These are phyloP conservation scores for Conops quadrifasciatus DNA, from an alignment of 2,888 invertebrate species.

Conservation along the genomic window DNA sequence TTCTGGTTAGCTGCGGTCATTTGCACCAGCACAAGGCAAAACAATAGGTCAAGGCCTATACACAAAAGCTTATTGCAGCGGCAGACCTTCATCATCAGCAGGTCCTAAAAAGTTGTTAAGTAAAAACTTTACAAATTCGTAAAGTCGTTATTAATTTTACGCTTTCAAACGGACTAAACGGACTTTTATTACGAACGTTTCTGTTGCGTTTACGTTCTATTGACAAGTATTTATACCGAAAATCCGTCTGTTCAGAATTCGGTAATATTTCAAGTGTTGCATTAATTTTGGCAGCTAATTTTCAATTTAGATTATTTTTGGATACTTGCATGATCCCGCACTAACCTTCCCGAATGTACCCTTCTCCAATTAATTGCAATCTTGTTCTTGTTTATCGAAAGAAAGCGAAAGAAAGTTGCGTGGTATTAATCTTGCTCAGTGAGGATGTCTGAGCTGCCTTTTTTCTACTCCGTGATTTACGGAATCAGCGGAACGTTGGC, in stretches of 20 bases:
- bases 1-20: constrained; percentile 46
- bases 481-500: background rate
- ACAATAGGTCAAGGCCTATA: background rate
- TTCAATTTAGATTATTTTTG: background rate
- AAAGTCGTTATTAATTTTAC: too few species aligned
- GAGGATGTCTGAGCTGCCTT: too few species aligned
- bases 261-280: background rate
- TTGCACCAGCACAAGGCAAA: background rate
- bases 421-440: too few species aligned
- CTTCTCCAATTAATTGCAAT: too few species aligned
- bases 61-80: constrained; percentile 8
- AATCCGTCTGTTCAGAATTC: background rate
- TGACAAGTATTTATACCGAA: constrained; percentile 28
- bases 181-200: too few species aligned
- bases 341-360: too few species aligned
- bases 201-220: background rate
- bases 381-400: too few species aligned
- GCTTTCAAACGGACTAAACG: too few species aligned
- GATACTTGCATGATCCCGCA: background rate
- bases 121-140: too few species aligned
- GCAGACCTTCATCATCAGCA: background rate
- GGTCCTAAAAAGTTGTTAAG: too few species aligned
- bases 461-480: too few species aligned
- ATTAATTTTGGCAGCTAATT: background rate
- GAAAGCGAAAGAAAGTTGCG: too few species aligned